Base-by-base conservation (phyloP, 2,888 invertebrate species). In the Pasiphila rectangulata region DNA sequence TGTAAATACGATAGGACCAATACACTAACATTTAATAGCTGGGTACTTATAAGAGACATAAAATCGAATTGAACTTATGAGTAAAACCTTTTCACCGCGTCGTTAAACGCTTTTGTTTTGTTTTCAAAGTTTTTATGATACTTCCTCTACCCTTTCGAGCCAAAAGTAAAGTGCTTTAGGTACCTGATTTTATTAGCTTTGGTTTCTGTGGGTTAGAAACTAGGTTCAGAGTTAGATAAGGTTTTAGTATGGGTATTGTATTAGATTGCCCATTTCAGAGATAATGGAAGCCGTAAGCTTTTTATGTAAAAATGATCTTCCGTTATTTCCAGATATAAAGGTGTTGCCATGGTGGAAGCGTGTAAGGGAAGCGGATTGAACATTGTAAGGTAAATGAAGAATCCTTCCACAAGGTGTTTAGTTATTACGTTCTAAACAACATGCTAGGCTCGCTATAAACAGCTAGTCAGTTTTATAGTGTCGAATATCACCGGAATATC, bases 1-100 rank as follows among this genome's bases (percentile, higher is more conserved):
- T 4, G 25, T 47, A 32, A 46, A 47, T 17, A 16, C 21, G 46
- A 30, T 32, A 23, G 27, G 25, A 16, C 34, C 34, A 42, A 47
- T 47, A 42, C 38, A 38, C 41, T 47, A 25, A 19, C 34, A 23
- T 36, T 39, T 46, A 30, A 34, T 34, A 29, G 27, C 17, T 24
- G 3, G 20, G 32, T 25, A 6, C 25, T 42, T 30, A 29, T 39
- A 19, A 7, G 6, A 6, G 20, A 16, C 16, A 32, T 45, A 32
- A 30, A 38, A 38, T 19, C 23, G 37, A 23, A 41, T 34, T 21
- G 17, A 17, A 32, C 17, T 32, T 32, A 32, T 32, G 32, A 32
- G 16, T 32, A 7, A 12, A n/a, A 24, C 16, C 19, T 7, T 24
- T 41, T 41, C 34, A 34, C 13, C 24, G n/a, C 34, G 19, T 25